phyloP scores from a whole-genome alignment of 2,888 invertebrate genomes.

The Orthosia incerta region DNA sequence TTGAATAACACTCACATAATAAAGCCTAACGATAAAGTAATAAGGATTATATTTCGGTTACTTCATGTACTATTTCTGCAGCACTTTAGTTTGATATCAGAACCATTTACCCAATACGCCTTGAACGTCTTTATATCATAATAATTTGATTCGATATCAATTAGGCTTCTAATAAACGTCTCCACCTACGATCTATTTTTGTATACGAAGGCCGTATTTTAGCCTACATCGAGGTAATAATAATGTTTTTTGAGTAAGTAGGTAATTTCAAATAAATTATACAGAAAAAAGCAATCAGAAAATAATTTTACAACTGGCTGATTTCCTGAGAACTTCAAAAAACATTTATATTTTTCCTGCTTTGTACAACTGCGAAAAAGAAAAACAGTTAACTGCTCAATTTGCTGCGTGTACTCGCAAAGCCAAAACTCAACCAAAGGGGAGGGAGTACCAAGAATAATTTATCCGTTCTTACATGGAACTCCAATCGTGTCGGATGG shows the following conservation, averaged over 20 bases:
- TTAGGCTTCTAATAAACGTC: background rate
- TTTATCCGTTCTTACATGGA: constrained; percentile 31
- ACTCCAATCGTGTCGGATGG: constrained; percentile 29
- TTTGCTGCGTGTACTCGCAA: constrained; percentile 6
- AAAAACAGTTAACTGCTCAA: background rate
- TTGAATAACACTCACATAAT: constrained; percentile 8
- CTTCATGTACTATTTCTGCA: background rate
- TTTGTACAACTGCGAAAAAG: constrained; percentile 1
- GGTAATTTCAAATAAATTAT: background rate
- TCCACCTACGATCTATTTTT: background rate
- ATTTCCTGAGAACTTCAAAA: constrained; percentile 1
- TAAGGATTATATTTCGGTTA: background rate
- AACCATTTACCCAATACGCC: background rate
- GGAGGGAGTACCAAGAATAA: constrained; percentile 28
- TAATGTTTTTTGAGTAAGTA: background rate
- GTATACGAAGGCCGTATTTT: background rate
- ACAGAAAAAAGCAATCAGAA: background rate
- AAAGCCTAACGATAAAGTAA: background rate
- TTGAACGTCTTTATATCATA: background rate
- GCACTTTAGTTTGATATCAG: background rate
- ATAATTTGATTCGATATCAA: background rate
- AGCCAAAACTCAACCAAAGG: constrained; percentile 2
- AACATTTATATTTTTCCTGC: background rate
- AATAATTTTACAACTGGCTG: background rate
- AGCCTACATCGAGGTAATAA: background rate